phyloP scores from a whole-genome alignment of 1,140 invertebrate species.

The Bombus turneri region DNA sequence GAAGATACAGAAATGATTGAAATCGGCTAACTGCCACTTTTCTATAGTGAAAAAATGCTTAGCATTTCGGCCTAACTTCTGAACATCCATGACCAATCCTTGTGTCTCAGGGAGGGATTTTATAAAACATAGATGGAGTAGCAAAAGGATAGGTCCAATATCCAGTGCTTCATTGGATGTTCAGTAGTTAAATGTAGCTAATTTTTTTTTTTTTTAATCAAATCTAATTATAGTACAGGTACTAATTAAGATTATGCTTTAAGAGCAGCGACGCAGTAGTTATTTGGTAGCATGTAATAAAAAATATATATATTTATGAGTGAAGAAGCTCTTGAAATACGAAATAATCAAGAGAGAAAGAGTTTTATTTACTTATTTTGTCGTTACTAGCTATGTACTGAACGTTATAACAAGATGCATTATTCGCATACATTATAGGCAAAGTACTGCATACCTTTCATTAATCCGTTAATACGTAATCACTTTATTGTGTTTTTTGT shows the following conservation, averaged over 20 bases:
- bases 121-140: constrained; percentile 67
- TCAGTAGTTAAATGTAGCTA: constrained; percentile 73
- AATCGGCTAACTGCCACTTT: constrained; percentile 77
- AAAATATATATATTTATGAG: constrained; percentile 33
- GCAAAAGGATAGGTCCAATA: constrained; percentile 55
- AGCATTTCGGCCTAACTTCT: constrained; percentile 69
- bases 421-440: constrained; percentile 46
- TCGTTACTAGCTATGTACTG: constrained; percentile 31
- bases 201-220: constrained; percentile 69
- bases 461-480: constrained; percentile 47
- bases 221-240: constrained; percentile 61
- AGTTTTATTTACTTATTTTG: constrained; percentile 49
- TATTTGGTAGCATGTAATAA: constrained; percentile 55
- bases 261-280: constrained; percentile 59
- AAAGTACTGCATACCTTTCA: constrained; percentile 35
- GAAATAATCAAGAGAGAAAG: constrained; percentile 18
- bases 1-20: constrained; percentile 80
- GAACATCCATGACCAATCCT: constrained; percentile 67
- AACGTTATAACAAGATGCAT: constrained; percentile 28
- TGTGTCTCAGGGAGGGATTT: constrained; percentile 72
- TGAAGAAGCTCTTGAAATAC: background rate
- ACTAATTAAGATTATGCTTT: constrained; percentile 67
- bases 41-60: constrained; percentile 62
- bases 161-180: constrained; percentile 61
- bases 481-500: constrained; percentile 50